These are phyloP conservation scores for Ditula angustiorana DNA, from an alignment of 2,888 invertebrate species.

Conservation along the genomic window DNA sequence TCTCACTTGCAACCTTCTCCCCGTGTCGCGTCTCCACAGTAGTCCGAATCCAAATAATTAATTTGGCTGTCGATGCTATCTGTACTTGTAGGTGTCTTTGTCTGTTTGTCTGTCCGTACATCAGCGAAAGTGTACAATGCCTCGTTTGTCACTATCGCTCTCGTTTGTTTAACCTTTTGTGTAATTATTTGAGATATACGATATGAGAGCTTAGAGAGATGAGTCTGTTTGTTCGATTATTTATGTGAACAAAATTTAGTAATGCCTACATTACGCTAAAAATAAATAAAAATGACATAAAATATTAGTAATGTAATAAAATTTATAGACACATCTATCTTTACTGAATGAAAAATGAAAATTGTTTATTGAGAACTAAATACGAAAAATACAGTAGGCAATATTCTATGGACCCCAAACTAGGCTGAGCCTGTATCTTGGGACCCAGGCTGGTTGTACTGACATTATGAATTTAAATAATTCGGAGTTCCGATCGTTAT, in stretches of 20 bases:
- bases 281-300: too few species aligned
- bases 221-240: neutral
- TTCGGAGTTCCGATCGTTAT: too few species aligned
- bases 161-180: conserved; percentile 43
- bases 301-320: too few species aligned
- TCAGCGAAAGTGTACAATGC: conserved; percentile 40
- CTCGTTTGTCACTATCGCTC: conserved; percentile 49
- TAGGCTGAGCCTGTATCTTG: too few species aligned
- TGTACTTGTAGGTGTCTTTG: conserved; percentile 53
- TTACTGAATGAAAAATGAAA: too few species aligned
- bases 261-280: neutral
- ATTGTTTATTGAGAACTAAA: too few species aligned
- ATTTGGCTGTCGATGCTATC: conserved; percentile 62
- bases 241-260: neutral
- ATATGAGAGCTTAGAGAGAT: neutral
- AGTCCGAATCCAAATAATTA: conserved; percentile 53
- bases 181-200: conserved; percentile 32
- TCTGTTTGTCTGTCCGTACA: conserved; percentile 48
- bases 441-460: too few species aligned
- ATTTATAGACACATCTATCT: too few species aligned
- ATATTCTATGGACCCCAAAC: too few species aligned
- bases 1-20: conserved; percentile 33
- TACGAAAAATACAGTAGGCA: too few species aligned
- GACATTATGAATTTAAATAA: too few species aligned
- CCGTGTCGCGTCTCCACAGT: conserved; percentile 30